Percentiles rank a stretch among this genome's conserved stretches.
Evolutionary conservation across 2,113 vertebrate genomes (phyloP).

Genomic region (Pangasianodon hypophthalmus): DNA sequence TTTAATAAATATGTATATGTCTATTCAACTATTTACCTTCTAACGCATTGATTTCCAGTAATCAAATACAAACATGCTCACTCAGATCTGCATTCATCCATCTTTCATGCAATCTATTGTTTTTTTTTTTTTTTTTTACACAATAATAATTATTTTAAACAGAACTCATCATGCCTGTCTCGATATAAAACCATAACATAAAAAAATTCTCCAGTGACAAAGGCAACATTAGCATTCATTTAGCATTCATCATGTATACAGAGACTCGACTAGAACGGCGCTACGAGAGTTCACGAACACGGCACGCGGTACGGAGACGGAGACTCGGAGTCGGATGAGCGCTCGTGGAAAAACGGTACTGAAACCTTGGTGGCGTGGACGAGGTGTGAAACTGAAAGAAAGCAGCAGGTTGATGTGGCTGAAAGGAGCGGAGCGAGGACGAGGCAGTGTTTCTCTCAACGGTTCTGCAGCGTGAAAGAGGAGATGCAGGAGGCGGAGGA

Average conservation of each 20-base stretch:
- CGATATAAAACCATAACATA: slow-evolving; percentile 45
- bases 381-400: slow-evolving; percentile 40
- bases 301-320: slow-evolving; percentile 44
- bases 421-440: slow-evolving; percentile 30
- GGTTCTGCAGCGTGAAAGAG: background rate
- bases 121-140: slow-evolving; percentile 8
- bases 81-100: slow-evolving; percentile 1
- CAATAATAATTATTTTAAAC: slow-evolving; percentile 32
- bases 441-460: slow-evolving; percentile 28
- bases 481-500: background rate
- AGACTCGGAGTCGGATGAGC: slow-evolving; percentile 57
- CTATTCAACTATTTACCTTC: background rate
- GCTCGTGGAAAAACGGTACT: slow-evolving; percentile 42
- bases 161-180: slow-evolving; percentile 34
- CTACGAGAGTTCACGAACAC: background rate
- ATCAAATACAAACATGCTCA: slow-evolving; percentile 8
- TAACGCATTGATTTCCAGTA: slow-evolving; percentile 2
- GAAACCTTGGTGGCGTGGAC: slow-evolving; percentile 46
- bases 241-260: background rate
- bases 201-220: slow-evolving; percentile 51
- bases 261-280: background rate
- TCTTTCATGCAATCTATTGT: slow-evolving; percentile 17
- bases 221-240: slow-evolving; percentile 50
- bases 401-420: slow-evolving; percentile 56
- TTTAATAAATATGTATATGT: slow-evolving; percentile 24